A percentile compares a stretch with the other conserved stretches of the same genome.
Conservation (phyloP, 2,113 vertebrate species). For the Hoplias malabaricus region DNA sequence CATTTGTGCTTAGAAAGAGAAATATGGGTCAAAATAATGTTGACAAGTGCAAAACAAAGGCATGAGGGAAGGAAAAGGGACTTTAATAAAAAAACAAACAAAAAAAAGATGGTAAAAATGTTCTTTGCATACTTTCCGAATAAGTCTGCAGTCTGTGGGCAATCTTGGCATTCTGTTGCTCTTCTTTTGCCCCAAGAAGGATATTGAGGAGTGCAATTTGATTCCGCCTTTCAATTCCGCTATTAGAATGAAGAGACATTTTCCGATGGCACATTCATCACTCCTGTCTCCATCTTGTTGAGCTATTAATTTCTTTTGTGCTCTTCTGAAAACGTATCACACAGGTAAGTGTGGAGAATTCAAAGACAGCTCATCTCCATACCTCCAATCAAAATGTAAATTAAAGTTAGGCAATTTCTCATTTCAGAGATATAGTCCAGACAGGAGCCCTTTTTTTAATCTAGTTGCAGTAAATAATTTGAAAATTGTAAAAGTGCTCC, state of each 20-base stretch:
- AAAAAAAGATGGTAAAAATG: conserved; percentile 14
- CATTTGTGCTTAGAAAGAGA: conserved; percentile 62
- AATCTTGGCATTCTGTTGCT: neutral
- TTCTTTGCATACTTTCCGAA: neutral
- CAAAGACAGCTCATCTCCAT: conserved; percentile 32
- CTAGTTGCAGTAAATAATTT: conserved; percentile 39
- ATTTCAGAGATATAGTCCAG: neutral
- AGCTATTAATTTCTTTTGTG: conserved; percentile 33
- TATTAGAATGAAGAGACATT: conserved; percentile 16
- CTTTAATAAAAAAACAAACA: conserved; percentile 55
- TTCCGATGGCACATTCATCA: conserved; percentile 33
- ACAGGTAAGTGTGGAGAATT: conserved; percentile 24
- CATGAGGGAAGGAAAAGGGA: conserved; percentile 47
- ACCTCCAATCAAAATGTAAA: conserved; percentile 45
- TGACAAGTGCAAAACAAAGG: conserved; percentile 60
- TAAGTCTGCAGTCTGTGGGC: neutral
- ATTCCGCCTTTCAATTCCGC: neutral
- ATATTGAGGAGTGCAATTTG: neutral
- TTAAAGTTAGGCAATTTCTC: conserved; percentile 29
- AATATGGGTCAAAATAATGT: conserved; percentile 66
- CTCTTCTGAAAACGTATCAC: conserved; percentile 29
- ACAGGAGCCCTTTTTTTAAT: conserved; percentile 25
- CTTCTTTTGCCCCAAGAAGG: neutral
- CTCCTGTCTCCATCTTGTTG: conserved; percentile 10
- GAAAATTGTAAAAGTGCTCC: conserved; percentile 14